Evolutionary conservation across 2,113 vertebrate species (phyloP), one percentile per base, ranked within the genome.

Genomic region (Perca schrenkii): DNA sequence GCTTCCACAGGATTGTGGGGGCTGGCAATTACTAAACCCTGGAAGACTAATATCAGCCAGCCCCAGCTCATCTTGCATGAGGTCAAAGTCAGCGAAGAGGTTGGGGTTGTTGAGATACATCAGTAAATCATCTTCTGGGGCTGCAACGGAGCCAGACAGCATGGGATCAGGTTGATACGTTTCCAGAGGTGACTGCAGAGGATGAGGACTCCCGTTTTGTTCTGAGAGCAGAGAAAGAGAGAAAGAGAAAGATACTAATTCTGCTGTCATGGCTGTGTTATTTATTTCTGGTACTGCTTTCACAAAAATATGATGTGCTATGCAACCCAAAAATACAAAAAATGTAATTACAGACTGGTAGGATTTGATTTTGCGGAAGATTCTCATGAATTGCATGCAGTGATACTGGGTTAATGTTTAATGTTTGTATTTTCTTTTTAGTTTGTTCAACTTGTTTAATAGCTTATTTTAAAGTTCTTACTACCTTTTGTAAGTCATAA

Each of bases 151-250:
- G 25, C 11, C 58, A 79, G 74, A 79, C 61, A 92, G 54, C 92
- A 94, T 91, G 63, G 91, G 91, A 61, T 93, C 93, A 57, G 25
- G 4, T 17, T n/a, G n/a, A 68, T 22, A 67, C 0, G 52, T 4
- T n/a, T 89, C 85, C 72, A 75, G 47, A 11, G 58, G 31, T 16
- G 49, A 52, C 1, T 61, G 36, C 36, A 62, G 12, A 14, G 8
- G 46, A 60, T 16, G 78, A 65, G 8, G 53, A 60, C 70, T 46
- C 2, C 0, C 62, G 4, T 64, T 36, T 84, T 73, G 88, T 83
- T 79, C 92, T 93, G 77, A 56, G 13, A 64, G 63, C 0, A 77
- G 64, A 85, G 54, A 79, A 46, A 81, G 21, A 11, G 13, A 15
- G 1, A 50, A 50, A 76, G 34, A 60, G 43, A 65, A 52, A 57